Base-by-base conservation (phyloP, 2,113 vertebrate genomes). In the Nycticryphes semicollaris region DNA sequence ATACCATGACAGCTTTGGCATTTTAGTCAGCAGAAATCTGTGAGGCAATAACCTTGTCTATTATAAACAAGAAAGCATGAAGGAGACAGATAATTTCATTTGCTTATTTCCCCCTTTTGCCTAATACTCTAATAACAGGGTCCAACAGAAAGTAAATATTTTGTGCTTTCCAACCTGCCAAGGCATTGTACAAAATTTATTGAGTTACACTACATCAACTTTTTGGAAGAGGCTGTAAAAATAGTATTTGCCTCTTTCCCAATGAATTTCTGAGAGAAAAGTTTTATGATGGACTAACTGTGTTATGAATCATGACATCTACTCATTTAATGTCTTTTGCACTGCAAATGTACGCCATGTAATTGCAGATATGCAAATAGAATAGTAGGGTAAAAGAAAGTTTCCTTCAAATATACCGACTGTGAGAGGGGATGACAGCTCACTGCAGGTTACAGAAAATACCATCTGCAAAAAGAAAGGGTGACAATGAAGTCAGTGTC, bases 1-100 rank as follows among this genome's bases (percentile, higher is more conserved):
- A 81, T 92, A 90, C 35, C 45, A 47, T 37, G 83, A 78, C 90
- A 94, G 80, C 54, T 95, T 84, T 96, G 88, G 83, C 90, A 87
- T 95, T 95, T 93, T 74, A 88, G 39, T 81, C 85, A 92, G 93
- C 85, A 94, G 73, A 94, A 95, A 90, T 86, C 90, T 80, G 82
- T 79, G 64, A 88, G 77, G 87, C 63, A 94, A 67, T 91, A 90
- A 91, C 75, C 54, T 74, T 63, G 79, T 67, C 82, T 83, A 25
- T 68, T 88, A 83, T 54, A 91, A 85, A 94, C 28, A 70, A 84
- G n/a, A 84, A 91, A 84, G 56, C 33, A 35, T 76, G 82, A 79
- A 96, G 37, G 20, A 83, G 18, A 19, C 63, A 54, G 68, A 66
- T 91, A 63, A 94, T 84, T 91, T 86, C 47, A 47, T 91, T 56